Base-by-base conservation (phyloP, 1,140 invertebrate genomes). In the Chionoecetes opilio region DNA sequence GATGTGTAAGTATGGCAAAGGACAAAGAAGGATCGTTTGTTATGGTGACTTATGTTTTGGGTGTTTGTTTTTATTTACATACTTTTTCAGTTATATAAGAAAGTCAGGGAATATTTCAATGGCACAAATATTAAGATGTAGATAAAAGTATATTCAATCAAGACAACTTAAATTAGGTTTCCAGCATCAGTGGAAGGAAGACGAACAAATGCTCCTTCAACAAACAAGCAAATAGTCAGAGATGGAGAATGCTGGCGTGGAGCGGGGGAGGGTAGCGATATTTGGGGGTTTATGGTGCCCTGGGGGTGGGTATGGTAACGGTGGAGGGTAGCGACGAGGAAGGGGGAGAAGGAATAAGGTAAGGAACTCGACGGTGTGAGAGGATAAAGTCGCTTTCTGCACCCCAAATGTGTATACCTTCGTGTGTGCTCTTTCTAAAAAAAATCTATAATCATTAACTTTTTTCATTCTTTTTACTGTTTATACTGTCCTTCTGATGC, bases 201-300 rank as follows among this genome's bases (percentile, higher is more conserved):
- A 75, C 21, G 63, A 21, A 26, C 63, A n/a, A 26, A 26, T 26
- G 63, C 63, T 26, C 6, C 21, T 5, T n/a, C 63, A 75, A n/a
- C 63, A 75, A n/a, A 75, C 63, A 21, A 75, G n/a, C 63, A 75
- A 75, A 75, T 26, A 75, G n/a, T 2, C 6, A 21, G n/a, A 21
- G 63, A 26, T 75, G 85, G 85, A 38, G 85, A 87, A 38, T 87
- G 37, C 37, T 9, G 32, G 85, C 21, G 85, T 87, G 85, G 63
- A 8, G 63, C n/a, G 85, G 85, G 85, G 37, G 85, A 38, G 63
- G 63, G 63, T 75, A 75, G 63, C 63, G 63, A 75, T n/a, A 91
- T 53, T 91, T 14, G 41, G 35, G 35, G 9, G 87, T 88, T 88
- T 88, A 88, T 88, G 87, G 86, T 88, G 35, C 87, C 87, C 35